Base-by-base conservation (phyloP, 1,140 invertebrate species). In the Agrypnia vestita region DNA sequence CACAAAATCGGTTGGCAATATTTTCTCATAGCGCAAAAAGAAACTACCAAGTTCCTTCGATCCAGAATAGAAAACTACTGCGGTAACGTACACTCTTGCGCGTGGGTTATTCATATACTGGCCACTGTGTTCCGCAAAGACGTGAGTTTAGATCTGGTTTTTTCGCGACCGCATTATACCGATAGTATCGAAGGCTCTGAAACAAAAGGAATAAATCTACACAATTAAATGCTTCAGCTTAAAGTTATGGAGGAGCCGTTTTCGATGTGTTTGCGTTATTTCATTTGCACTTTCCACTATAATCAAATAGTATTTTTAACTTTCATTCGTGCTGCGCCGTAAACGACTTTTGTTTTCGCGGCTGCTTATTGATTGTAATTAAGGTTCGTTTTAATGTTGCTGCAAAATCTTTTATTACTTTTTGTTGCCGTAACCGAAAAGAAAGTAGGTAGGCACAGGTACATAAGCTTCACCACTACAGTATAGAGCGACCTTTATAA, bases 341-440 rank as follows among this genome's bases (percentile, higher is more conserved):
- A 13, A 19, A n/a, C 11, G 13, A 64, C 61, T 64, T 64, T 64
- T 64, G 21, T 64, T 64, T 64, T 64, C 35, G 61, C 61, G 9
- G 13, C 25, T 64, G 61, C 35, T 64, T 64, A 64, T 64, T 64
- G 61, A 64, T 64, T 64, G 61, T 64, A 51, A 51, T 64, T 64
- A 64, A 64, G n/a, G 61, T 9, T 64, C 25, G 61, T 64, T 44
- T 64, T 43, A 25, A 44, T 43, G 8, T 7, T 19, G 10, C 10
- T 12, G 35, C 61, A 64, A 64, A 64, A 25, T n/a, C 25, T 0
- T 64, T 64, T 64, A 59, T 21, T 59, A 11, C 55, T 21, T 59
- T 19, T 59, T 19, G 15, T 59, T 19, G 3, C 17, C 21, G 17
- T 21, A 59, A 59, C 55, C 13, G 21, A 59, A 56, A 59, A 19